Percentiles rank a stretch among this genome's conserved stretches.
These are phyloP conservation scores for Cheilosia urbana DNA, from an alignment of 2,888 invertebrate genomes.

Conservation along the genomic window DNA sequence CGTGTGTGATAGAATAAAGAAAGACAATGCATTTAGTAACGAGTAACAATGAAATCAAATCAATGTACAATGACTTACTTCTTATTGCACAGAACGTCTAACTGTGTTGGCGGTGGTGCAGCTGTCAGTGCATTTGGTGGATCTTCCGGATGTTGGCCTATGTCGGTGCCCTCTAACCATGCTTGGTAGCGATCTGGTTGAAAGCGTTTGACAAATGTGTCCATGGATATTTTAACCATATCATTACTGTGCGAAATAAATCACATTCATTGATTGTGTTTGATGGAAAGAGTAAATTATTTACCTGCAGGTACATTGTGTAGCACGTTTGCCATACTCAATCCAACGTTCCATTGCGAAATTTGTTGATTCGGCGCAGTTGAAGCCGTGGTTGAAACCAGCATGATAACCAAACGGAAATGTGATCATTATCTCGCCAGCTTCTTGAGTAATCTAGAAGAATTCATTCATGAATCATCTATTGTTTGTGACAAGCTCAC, in stretches of 20 bases:
- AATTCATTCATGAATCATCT: not conserved
- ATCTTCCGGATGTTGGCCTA: slow-evolving; percentile 97
- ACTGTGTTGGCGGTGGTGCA: slow-evolving; percentile 92
- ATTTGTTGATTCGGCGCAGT: slow-evolving; percentile 99
- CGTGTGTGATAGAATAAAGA: slow-evolving; percentile 83
- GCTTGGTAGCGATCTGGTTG: slow-evolving; percentile 94
- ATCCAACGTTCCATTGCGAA: slow-evolving; percentile 99
- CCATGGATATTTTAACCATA: slow-evolving; percentile 99
- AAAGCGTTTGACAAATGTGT: slow-evolving; percentile 97
- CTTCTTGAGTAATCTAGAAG: slow-evolving; percentile 93
- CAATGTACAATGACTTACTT: slow-evolving; percentile 86
- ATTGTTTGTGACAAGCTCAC: not conserved
- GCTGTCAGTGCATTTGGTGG: slow-evolving; percentile 87
- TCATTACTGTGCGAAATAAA: slow-evolving; percentile 88
- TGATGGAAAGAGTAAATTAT: not conserved
- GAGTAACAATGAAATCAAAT: not conserved
- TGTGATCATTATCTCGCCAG: slow-evolving; percentile 99
- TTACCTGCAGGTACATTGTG: slow-evolving; percentile 91
- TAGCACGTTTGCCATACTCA: slow-evolving; percentile 97
- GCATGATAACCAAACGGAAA: slow-evolving; percentile 99
- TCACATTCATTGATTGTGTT: not conserved
- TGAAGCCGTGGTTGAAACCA: slow-evolving; percentile 99
- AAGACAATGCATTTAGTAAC: slow-evolving; percentile 63
- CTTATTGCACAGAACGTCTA: slow-evolving; percentile 91
- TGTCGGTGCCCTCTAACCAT: slow-evolving; percentile 95